Percentiles rank a stretch among this genome's conserved stretches.
phyloP scores from a whole-genome alignment of 2,113 vertebrate species.

The Catharus bicknelli region DNA sequence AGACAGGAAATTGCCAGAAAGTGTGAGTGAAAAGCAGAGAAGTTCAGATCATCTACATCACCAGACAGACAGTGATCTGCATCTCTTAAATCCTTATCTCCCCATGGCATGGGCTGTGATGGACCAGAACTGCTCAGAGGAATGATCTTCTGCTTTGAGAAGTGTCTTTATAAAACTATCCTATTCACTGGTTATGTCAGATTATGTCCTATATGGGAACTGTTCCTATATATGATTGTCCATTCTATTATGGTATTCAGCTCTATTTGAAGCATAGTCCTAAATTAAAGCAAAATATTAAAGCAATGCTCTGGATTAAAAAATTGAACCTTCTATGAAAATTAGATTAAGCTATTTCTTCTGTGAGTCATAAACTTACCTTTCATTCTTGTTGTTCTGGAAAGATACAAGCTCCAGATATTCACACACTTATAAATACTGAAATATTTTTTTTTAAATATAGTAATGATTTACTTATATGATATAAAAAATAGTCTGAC shows the following conservation, averaged over 20 bases:
- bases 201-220: background rate
- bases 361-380: background rate
- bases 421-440: background rate
- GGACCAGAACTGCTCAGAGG: background rate
- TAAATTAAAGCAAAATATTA: background rate
- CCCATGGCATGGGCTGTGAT: background rate
- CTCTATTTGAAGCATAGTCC: background rate
- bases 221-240: background rate
- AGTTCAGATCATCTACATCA: background rate
- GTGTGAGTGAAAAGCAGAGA: constrained; percentile 3
- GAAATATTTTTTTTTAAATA: background rate
- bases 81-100: background rate
- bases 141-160: background rate
- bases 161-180: background rate
- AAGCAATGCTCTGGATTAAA: background rate
- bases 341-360: background rate
- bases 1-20: constrained; percentile 43
- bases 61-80: background rate
- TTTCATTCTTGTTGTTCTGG: background rate
- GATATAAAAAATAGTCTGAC: background rate
- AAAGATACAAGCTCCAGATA: background rate
- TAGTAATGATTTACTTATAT: background rate
- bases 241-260: background rate
- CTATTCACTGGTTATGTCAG: background rate
- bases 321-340: background rate